A percentile compares a stretch with the other conserved stretches of the same genome.
Evolutionary conservation across 2,113 vertebrate genomes (phyloP).

Genomic region (Gadus chalcogrammus): DNA sequence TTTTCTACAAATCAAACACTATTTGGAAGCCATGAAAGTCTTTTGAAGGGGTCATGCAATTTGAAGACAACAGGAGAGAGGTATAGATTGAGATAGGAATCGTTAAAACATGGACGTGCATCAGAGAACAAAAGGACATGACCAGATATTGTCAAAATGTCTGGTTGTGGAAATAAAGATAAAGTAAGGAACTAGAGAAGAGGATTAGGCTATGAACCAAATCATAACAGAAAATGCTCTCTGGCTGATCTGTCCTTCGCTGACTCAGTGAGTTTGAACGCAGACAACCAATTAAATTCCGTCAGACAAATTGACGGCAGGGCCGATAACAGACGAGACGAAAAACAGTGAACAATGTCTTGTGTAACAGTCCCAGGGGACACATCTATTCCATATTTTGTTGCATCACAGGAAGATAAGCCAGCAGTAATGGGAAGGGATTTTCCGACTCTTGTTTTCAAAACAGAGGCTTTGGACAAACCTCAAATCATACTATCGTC

Average conservation of each 20-base stretch:
- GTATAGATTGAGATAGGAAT: constrained; percentile 10
- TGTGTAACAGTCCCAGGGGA: constrained; percentile 32
- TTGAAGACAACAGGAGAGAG: constrained; percentile 23
- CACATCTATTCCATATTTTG: constrained; percentile 33
- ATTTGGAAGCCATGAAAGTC: constrained; percentile 35
- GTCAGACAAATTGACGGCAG: constrained; percentile 1
- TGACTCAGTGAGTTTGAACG: constrained; percentile 1
- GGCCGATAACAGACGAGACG: constrained; percentile 13
- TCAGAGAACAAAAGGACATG: constrained; percentile 1
- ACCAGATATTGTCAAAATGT: constrained; percentile 7
- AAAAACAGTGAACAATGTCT: constrained; percentile 16
- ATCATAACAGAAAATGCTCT: neutral
- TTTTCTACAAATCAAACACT: constrained; percentile 15
- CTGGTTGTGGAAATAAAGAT: constrained; percentile 5
- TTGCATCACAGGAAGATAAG: constrained; percentile 51
- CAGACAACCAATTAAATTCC: neutral
- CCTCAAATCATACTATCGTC: constrained; percentile 31
- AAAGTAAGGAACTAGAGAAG: neutral
- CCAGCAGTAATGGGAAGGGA: constrained; percentile 35
- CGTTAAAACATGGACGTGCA: constrained; percentile 35
- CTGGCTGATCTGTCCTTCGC: constrained; percentile 1
- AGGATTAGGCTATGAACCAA: neutral
- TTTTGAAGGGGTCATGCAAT: constrained; percentile 36
- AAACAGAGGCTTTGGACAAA: constrained; percentile 47
- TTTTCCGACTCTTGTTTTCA: constrained; percentile 49